Conservation (phyloP, 37 sponge, comb jelly and placozoan species). For the Mnemiopsis leidyi region DNA sequence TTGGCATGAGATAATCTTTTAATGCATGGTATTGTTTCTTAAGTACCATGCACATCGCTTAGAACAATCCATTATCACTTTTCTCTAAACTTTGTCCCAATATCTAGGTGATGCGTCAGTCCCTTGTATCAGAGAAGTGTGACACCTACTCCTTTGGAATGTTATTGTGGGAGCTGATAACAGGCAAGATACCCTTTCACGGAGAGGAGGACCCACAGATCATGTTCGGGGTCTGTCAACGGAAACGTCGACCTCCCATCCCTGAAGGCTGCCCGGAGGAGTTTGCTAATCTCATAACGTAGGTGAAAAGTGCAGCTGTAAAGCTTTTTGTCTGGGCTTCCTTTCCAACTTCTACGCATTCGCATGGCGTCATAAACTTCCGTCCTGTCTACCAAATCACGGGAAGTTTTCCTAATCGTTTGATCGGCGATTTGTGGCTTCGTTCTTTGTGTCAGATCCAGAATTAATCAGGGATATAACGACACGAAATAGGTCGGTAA, state of each 20-base stretch:
- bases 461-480: neutral
- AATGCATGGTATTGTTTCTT: too few species aligned
- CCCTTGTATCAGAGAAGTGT: constrained; percentile 6
- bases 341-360: neutral
- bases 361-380: neutral
- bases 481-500: neutral
- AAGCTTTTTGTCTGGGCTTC: neutral
- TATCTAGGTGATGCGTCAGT: neutral
- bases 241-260: neutral
- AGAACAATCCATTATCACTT: too few species aligned
- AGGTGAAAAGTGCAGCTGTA: neutral
- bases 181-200: neutral
- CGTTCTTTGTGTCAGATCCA: neutral
- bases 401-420: neutral
- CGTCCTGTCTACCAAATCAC: neutral
- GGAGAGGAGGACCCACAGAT: constrained; percentile 8
- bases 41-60: too few species aligned
- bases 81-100: too few species aligned
- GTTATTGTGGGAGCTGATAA: constrained; percentile 32
- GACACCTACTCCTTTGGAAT: constrained; percentile 50
- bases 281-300: constrained; percentile 36
- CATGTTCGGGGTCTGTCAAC: neutral
- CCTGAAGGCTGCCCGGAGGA: constrained; percentile 10
- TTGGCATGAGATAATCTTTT: too few species aligned
- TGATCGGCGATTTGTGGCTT: neutral